Conservation (phyloP, 53 echinoderm and acorn worm genomes). For the Henricia sp. region DNA sequence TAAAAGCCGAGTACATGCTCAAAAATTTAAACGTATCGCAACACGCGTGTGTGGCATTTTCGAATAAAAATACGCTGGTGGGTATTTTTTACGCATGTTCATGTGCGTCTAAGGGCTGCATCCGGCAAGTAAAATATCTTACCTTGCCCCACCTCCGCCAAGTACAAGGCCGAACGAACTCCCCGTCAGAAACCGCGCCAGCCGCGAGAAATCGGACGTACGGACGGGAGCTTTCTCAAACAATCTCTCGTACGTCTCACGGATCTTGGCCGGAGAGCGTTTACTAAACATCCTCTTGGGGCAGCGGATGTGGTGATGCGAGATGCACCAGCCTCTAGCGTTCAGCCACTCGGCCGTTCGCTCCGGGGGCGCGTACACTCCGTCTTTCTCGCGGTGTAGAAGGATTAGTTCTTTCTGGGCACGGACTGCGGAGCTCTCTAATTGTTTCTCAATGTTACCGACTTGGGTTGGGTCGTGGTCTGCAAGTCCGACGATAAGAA, state of each 20-base stretch:
- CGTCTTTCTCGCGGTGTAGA: constrained; percentile 92
- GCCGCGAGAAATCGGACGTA: constrained; percentile 82
- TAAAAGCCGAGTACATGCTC: no score
- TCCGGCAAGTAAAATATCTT: neutral
- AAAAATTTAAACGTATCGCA: no score
- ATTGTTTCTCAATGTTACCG: constrained; percentile 88
- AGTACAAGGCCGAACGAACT: constrained; percentile 85
- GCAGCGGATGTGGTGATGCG: constrained; percentile 98
- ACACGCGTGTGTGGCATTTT: no score
- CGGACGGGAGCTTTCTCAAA: constrained; percentile 78
- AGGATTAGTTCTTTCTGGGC: constrained; percentile 98
- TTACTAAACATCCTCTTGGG: constrained; percentile 93
- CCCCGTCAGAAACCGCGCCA: constrained; percentile 93
- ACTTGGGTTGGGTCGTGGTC: constrained; percentile 84
- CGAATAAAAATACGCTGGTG: no score
- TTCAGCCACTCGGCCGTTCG: constrained; percentile 96
- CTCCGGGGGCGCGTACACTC: constrained; percentile 79
- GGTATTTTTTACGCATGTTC: no score
- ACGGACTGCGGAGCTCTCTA: constrained; percentile 85
- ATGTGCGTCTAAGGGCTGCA: no score
- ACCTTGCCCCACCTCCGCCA: constrained; percentile 93
- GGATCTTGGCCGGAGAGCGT: constrained; percentile 78
- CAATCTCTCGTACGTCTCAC: constrained; percentile 91
- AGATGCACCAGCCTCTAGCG: constrained; percentile 92
- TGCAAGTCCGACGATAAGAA: constrained; percentile 92